Percentiles rank a stretch among this genome's conserved stretches.
phyloP scores from a whole-genome alignment of 1,140 invertebrate genomes.

The Triops longicaudatus region DNA sequence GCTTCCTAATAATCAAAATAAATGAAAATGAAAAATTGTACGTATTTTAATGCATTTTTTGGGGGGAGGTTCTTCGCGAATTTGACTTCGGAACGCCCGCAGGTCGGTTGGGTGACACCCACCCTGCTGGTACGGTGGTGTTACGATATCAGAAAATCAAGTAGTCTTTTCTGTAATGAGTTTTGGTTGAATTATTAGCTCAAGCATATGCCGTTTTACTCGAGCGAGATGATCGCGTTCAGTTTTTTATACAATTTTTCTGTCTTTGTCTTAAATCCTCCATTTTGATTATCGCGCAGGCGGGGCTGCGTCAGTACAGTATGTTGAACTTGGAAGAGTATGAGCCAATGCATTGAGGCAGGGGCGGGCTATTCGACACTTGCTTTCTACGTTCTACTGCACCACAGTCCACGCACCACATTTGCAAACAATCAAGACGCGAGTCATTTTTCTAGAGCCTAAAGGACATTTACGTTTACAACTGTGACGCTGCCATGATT shows the following conservation, averaged over 20 bases:
- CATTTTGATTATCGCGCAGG: not conserved
- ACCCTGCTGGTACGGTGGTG: not conserved
- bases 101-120: not conserved
- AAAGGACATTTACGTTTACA: too few species aligned
- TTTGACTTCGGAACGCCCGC: not conserved
- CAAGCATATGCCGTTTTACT: too few species aligned
- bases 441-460: too few species aligned
- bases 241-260: not conserved
- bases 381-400: not conserved
- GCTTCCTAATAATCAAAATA: too few species aligned
- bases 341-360: not conserved
- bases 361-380: slow-evolving; percentile 4
- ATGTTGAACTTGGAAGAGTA: not conserved
- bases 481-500: too few species aligned
- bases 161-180: not conserved
- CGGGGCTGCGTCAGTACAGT: not conserved
- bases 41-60: too few species aligned
- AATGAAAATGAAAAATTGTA: too few species aligned
- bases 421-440: too few species aligned
- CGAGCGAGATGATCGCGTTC: too few species aligned
- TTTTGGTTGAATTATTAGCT: not conserved
- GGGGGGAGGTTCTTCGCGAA: too few species aligned
- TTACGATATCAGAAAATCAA: not conserved
- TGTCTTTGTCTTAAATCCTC: not conserved
- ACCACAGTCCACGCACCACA: not conserved